Conservation (phyloP, 2,888 invertebrate species). For the Globia sparganii region DNA sequence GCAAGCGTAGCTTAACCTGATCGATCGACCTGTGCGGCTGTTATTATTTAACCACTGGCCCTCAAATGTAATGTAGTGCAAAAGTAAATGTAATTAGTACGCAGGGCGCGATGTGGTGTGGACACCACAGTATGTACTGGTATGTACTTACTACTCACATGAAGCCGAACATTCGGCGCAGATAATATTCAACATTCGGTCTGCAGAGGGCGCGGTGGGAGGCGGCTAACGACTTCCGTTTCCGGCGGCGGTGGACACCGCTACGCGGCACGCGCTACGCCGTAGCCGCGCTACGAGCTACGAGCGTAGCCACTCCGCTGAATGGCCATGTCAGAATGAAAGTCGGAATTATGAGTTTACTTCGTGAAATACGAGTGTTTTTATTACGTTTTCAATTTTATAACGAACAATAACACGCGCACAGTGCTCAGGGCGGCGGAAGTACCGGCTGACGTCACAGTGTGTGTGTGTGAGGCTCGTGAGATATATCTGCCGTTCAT, state of each 20-base stretch:
- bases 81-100: neutral
- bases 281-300: constrained; percentile 60
- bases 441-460: constrained; percentile 26
- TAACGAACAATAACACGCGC: constrained; percentile 60
- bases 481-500: constrained; percentile 6
- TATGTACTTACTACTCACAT: neutral
- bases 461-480: constrained; percentile 7
- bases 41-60: too few species aligned
- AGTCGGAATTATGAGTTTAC: constrained; percentile 72
- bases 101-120: neutral
- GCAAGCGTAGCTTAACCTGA: too few species aligned
- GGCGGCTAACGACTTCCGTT: constrained; percentile 84
- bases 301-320: constrained; percentile 56
- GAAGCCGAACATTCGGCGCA: constrained; percentile 57
- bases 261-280: constrained; percentile 69
- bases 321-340: constrained; percentile 66
- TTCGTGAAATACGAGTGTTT: constrained; percentile 75
- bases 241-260: constrained; percentile 77
- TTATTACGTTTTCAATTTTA: constrained; percentile 71
- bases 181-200: constrained; percentile 70
- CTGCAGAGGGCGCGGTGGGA: constrained; percentile 63
- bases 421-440: constrained; percentile 29
- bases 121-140: neutral
- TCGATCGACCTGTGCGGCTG: too few species aligned
- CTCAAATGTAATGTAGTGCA: neutral